Conservation (phyloP, 2,888 invertebrate species). For the Myopa testacea region DNA sequence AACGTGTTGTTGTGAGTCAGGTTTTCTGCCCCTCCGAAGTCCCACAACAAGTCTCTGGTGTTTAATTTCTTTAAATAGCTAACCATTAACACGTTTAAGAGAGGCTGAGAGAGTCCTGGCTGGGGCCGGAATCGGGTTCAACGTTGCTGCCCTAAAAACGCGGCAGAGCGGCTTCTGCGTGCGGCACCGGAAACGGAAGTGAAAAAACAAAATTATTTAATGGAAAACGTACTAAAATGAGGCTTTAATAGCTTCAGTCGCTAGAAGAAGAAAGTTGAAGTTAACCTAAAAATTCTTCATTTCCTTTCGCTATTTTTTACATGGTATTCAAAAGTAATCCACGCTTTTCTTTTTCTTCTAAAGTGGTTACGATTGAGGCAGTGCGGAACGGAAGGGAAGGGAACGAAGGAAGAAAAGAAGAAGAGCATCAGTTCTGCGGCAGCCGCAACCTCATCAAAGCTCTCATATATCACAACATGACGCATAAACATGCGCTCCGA, state of each 20-base stretch:
- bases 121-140: not conserved
- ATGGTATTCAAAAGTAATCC: no score
- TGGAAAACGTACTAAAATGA: no score
- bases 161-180: not conserved
- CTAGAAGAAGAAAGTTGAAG: no score
- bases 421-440: not conserved
- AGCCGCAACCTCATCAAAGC: constrained; percentile 26
- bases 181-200: not conserved
- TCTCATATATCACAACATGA: constrained; percentile 27
- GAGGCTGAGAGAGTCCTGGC: not conserved
- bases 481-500: constrained; percentile 7
- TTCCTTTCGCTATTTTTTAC: no score
- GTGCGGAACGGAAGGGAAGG: no score
- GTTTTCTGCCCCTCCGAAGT: not conserved
- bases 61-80: constrained; percentile 33
- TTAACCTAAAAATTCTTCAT: no score
- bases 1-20: no score
- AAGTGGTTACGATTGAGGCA: not conserved
- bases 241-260: no score
- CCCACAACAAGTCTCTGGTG: constrained; percentile 20
- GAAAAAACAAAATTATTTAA: not conserved
- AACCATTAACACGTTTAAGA: constrained; percentile 27
- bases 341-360: not conserved
- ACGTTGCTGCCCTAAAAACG: constrained; percentile 17
- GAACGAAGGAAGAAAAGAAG: no score